A percentile compares a stretch with the other conserved stretches of the same genome.
These are phyloP conservation scores for Pseudobourletiella spinata DNA, from an alignment of 1,140 invertebrate genomes.

Conservation along the genomic window DNA sequence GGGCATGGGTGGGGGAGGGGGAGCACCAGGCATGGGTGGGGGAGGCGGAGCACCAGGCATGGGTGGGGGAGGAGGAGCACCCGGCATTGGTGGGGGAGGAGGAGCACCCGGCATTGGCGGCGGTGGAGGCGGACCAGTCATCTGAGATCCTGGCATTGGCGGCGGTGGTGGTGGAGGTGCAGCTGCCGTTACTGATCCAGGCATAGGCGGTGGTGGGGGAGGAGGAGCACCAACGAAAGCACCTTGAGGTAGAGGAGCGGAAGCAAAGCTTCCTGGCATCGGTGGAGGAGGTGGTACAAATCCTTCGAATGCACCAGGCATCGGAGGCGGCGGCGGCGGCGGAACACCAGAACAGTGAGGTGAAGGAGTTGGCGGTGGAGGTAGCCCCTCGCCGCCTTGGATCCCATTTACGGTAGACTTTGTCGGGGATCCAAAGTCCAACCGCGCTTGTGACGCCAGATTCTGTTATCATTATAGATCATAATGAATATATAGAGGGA, in stretches of 20 bases:
- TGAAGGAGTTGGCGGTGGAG: constrained; percentile 10
- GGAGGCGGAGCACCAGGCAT: constrained; percentile 37
- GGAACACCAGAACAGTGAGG: constrained; percentile 11
- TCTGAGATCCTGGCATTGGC: constrained; percentile 15
- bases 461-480: too few species aligned
- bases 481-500: too few species aligned
- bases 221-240: constrained; percentile 33
- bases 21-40: constrained; percentile 18
- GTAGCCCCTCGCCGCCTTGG: neutral
- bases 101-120: constrained; percentile 35
- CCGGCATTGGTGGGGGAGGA: constrained; percentile 38
- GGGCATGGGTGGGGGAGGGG: constrained; percentile 31
- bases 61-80: constrained; percentile 41
- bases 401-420: constrained; percentile 3
- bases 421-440: constrained; percentile 38
- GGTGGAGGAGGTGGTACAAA: constrained; percentile 39
- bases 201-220: constrained; percentile 37
- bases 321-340: constrained; percentile 43
- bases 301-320: constrained; percentile 39
- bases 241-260: constrained; percentile 35
- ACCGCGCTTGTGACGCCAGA: constrained; percentile 36
- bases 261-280: constrained; percentile 26
- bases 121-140: constrained; percentile 33
- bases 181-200: too few species aligned
- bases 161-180: constrained; percentile 35